These are phyloP conservation scores for Coregonus suidteri DNA, from an alignment of 2,797 vertebrate species.

Conservation along the genomic window DNA sequence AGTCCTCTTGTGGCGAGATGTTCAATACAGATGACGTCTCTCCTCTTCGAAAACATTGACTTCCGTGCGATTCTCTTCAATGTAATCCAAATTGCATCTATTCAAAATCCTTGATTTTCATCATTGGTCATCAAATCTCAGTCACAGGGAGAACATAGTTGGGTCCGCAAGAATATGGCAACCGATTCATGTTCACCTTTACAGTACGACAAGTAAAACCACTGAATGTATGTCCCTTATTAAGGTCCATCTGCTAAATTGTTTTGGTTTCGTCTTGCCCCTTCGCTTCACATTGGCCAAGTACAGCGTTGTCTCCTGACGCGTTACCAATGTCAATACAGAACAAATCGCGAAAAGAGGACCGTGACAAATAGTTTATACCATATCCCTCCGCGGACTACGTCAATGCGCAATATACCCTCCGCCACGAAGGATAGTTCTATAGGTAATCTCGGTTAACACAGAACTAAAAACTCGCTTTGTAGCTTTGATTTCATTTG, in stretches of 20 bases:
- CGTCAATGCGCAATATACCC: neutral
- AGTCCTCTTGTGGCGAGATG: neutral
- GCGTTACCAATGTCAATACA: neutral
- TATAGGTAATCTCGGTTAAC: neutral
- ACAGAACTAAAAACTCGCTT: no score
- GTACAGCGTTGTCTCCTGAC: neutral
- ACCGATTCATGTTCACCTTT: neutral
- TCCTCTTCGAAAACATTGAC: conserved; percentile 4
- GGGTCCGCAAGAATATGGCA: no score
- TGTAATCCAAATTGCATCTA: conserved; percentile 10
- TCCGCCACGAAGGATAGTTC: conserved; percentile 4
- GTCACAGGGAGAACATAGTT: no score
- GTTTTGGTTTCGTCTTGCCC: neutral
- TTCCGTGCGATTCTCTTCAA: neutral
- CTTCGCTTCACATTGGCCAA: neutral
- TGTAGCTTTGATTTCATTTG: no score
- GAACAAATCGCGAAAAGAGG: neutral
- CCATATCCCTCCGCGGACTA: conserved; percentile 32
- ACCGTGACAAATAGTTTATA: conserved; percentile 26
- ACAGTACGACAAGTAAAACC: neutral
- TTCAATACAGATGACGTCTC: neutral
- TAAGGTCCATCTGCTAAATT: neutral
- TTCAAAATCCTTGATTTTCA: conserved; percentile 3
- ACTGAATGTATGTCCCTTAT: neutral
- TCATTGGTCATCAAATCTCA: neutral